Percentiles rank a stretch among this genome's conserved stretches.
phyloP scores from a whole-genome alignment of 2,888 invertebrate genomes.

The Acheta domesticus region DNA sequence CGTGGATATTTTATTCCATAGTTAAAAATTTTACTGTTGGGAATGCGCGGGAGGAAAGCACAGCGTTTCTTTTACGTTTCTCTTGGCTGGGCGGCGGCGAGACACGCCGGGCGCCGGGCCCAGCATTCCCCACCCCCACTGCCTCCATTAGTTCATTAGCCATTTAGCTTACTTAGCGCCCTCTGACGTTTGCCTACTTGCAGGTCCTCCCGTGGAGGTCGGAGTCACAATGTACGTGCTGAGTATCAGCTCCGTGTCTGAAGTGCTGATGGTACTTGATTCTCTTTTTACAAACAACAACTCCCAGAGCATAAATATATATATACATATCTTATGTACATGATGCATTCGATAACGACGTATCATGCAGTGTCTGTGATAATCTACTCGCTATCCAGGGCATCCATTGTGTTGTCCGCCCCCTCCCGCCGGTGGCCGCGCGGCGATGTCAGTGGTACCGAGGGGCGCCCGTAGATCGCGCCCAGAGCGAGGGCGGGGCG shows the following conservation, averaged over 20 bases:
- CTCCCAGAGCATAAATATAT: neutral
- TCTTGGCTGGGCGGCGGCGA: too few species aligned
- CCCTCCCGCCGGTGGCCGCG: neutral
- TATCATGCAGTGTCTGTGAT: constrained; percentile 3
- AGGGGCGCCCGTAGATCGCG: constrained; percentile 8
- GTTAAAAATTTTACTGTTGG: too few species aligned
- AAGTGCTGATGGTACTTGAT: constrained; percentile 89
- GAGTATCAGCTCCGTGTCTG: constrained; percentile 96
- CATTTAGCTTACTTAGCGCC: neutral
- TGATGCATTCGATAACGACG: neutral
- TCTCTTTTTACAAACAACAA: constrained; percentile 25
- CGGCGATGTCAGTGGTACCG: constrained; percentile 25
- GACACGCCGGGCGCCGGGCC: neutral
- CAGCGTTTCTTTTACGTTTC: too few species aligned
- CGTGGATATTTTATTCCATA: too few species aligned
- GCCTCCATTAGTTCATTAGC: neutral
- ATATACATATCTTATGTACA: neutral
- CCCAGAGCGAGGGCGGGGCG: neutral
- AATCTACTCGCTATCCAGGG: neutral
- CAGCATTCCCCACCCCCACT: neutral
- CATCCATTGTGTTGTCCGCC: neutral
- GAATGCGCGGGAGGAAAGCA: too few species aligned
- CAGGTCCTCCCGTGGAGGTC: constrained; percentile 96
- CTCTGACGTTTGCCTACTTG: constrained; percentile 48
- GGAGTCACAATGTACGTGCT: constrained; percentile 98